Conservation (phyloP, 1,140 invertebrate species). For the Octopus sinensis region DNA sequence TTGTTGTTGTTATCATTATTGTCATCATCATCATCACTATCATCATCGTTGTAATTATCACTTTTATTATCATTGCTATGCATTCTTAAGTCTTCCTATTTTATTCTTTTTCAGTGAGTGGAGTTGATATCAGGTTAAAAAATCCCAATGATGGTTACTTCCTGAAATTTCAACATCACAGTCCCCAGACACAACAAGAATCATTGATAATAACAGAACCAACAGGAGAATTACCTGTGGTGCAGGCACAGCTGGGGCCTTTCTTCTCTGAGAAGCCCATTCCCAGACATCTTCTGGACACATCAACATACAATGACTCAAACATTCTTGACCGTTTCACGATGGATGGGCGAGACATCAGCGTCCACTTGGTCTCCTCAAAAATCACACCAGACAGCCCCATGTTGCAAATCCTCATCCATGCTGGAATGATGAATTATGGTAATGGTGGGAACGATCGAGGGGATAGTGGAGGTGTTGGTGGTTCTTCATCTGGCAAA, state of each 20-base stretch:
- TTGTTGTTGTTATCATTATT: too few species aligned
- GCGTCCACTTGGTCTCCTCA: constrained; percentile 37
- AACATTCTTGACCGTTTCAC: constrained; percentile 29
- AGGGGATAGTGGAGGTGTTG: constrained; percentile 25
- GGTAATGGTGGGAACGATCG: constrained; percentile 20
- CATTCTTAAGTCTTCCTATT: neutral
- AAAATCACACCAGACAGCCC: constrained; percentile 31
- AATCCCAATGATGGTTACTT: constrained; percentile 43
- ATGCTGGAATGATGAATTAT: constrained; percentile 29
- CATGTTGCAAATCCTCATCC: constrained; percentile 39
- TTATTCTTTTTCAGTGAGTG: constrained; percentile 27
- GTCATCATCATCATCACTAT: too few species aligned
- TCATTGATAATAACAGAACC: constrained; percentile 38
- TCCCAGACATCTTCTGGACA: constrained; percentile 24
- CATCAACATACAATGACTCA: constrained; percentile 7
- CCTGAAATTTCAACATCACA: constrained; percentile 36
- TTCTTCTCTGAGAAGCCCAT: constrained; percentile 39
- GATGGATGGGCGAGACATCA: constrained; percentile 37
- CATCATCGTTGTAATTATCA: too few species aligned
- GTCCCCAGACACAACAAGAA: constrained; percentile 37
- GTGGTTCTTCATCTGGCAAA: neutral
- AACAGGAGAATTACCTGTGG: constrained; percentile 35
- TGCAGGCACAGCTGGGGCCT: constrained; percentile 38
- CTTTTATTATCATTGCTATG: too few species aligned
- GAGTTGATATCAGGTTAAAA: constrained; percentile 39